Conservation (phyloP, 2,113 vertebrate genomes). For the Steatornis caripensis region DNA sequence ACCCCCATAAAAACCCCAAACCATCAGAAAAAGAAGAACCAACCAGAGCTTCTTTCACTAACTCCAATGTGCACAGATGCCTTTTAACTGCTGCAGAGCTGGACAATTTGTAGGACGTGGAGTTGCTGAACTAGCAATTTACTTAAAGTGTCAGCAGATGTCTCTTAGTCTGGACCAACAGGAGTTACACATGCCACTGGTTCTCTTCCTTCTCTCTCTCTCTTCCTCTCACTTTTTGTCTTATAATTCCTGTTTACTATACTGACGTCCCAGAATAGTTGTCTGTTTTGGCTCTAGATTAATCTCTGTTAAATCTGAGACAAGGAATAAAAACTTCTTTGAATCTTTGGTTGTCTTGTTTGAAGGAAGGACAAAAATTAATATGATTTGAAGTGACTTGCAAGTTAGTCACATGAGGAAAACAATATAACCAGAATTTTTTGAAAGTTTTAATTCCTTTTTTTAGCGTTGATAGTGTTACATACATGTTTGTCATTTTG, state of each 20-base stretch:
- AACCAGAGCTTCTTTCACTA: neutral
- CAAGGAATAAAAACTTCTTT: neutral
- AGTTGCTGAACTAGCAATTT: neutral
- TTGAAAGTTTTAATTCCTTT: neutral
- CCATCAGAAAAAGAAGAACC: neutral
- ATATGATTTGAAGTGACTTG: neutral
- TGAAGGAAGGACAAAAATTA: neutral
- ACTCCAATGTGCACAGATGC: neutral
- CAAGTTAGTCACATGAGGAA: neutral
- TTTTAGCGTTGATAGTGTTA: neutral
- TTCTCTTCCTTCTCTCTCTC: neutral
- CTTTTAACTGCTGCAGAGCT: neutral
- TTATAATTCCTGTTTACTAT: neutral
- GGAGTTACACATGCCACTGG: neutral
- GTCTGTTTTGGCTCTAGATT: neutral
- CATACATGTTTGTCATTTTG: neutral
- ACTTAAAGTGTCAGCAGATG: neutral
- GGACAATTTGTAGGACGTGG: neutral
- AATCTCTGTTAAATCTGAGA: neutral
- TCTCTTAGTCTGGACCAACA: neutral
- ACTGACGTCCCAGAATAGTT: neutral
- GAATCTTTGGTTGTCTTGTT: neutral
- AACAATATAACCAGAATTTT: neutral
- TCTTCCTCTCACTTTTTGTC: neutral
- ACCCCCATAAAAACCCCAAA: neutral